Conservation (phyloP, 1,140 invertebrate genomes). For the Tenebrio molitor region DNA sequence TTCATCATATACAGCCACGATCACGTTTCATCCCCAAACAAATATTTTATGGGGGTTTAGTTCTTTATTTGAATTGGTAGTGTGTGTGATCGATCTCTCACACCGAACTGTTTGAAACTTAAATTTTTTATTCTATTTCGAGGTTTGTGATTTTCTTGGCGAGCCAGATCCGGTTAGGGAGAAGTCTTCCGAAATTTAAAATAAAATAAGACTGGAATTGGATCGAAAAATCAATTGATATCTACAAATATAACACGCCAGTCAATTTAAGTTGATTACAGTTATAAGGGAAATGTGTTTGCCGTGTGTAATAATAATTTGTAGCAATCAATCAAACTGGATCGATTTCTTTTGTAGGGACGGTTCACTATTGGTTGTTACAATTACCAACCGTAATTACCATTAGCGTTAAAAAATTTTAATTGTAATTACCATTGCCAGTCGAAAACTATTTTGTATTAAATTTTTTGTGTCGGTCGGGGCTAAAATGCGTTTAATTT, state of each 20-base stretch:
- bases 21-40: background rate
- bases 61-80: background rate
- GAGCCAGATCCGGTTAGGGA: no score
- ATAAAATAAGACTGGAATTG: no score
- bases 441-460: no score
- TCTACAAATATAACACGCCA: background rate
- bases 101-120: no score
- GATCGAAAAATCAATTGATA: background rate
- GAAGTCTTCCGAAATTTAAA: no score
- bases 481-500: background rate
- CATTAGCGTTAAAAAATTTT: no score
- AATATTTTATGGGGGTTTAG: background rate
- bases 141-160: no score
- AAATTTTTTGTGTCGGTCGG: background rate
- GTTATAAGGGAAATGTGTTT: background rate
- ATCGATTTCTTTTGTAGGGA: constrained; percentile 6
- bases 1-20: background rate
- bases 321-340: background rate
- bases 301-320: background rate
- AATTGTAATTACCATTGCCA: no score
- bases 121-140: no score
- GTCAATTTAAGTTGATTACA: background rate
- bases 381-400: no score
- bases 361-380: no score
- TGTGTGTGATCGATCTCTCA: background rate